Evolutionary conservation across 2,113 vertebrate genomes (phyloP).

Genomic region (Macroglossus sobrinus): DNA sequence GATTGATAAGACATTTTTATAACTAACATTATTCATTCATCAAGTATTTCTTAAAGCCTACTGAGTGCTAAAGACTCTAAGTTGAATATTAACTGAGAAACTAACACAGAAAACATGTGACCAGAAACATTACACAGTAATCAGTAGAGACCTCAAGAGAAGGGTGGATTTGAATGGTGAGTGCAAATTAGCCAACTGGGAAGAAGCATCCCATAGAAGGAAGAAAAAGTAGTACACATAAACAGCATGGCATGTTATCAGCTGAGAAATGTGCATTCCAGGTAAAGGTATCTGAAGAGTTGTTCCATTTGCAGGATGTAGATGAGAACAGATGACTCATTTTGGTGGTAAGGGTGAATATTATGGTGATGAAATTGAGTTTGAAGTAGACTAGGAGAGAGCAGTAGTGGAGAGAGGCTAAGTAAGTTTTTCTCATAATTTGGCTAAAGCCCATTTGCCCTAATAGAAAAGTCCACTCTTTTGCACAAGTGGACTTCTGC

Average conservation of each 20-base stretch:
- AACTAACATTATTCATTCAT: background rate
- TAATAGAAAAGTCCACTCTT: background rate
- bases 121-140: background rate
- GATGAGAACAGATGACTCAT: background rate
- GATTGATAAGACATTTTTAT: background rate
- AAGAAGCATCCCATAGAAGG: background rate
- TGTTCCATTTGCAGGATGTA: background rate
- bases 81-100: background rate
- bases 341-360: background rate
- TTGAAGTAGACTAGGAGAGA: background rate
- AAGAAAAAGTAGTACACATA: background rate
- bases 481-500: background rate
- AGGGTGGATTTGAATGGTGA: background rate
- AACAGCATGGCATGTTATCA: background rate
- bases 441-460: background rate
- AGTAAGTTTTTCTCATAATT: background rate
- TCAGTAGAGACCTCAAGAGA: background rate
- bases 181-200: background rate
- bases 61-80: background rate
- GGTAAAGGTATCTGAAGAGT: background rate
- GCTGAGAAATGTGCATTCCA: background rate
- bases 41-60: background rate
- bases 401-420: background rate
- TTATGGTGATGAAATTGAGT: background rate
- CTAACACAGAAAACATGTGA: background rate